Base-by-base conservation (phyloP, 2,888 invertebrate species). In the Meghimatium bilineatum region DNA sequence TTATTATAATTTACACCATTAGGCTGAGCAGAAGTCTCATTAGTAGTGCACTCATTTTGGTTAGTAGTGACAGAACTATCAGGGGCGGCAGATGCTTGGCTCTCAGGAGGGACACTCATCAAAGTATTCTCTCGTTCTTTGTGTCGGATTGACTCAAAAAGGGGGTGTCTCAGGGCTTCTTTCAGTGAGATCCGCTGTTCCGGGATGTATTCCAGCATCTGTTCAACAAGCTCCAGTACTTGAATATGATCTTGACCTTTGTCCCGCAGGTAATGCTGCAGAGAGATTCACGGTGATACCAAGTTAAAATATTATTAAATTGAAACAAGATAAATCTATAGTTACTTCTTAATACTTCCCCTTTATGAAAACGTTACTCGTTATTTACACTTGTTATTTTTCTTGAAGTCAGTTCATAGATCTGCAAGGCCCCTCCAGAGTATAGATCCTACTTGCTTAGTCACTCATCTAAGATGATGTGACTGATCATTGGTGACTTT, bases 131-230 rank as follows among this genome's bases (percentile, higher is more conserved):
- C 84, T 67, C 84, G 52, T 38, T 80, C 80, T 80, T 80, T 84
- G 71, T 84, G 84, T 60, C 84, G 36, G 5, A 84, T 80, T 26
- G 92, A 90, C 85, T 91, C 90, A 95, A 99, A 99, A 95, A 98
- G 99, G 82, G 97, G 96, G 95, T 99, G 99, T 80, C 95, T 94
- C 91, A 99, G 94, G 29, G 98, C 97, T 91, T 99, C 98, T 85
- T 95, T 95, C 90, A 99, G 95, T 90, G 96, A 96, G 92, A 99
- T 96, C 87, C 99, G 95, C 92, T 97, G 96, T 86, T 96, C 95
- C 49, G 99, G 99, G 94, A 99, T 98, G 94, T 99, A 99, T 91
- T 98, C 98, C 93, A 99, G 95, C 99, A 99, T 99, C 94, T 96
- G 96, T 91, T 96, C 96, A 90, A 99, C 96, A 93, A 99, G 95